Evolutionary conservation across 2,888 invertebrate species (phyloP).

Genomic region (Ecliptopera silaceata): DNA sequence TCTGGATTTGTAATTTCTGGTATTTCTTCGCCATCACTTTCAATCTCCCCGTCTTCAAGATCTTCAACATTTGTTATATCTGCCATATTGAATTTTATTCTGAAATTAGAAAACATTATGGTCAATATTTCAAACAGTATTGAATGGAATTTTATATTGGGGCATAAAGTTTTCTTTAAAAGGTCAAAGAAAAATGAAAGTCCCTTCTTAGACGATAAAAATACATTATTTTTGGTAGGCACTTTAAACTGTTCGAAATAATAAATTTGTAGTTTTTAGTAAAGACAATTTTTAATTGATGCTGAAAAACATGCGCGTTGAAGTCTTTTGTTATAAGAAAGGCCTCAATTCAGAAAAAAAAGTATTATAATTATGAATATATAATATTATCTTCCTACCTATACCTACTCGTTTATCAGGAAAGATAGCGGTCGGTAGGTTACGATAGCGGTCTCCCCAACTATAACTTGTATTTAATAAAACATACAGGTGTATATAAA

Average conservation of each 20-base stretch:
- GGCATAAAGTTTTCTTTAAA: too few relatives aligned
- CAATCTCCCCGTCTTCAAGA: constrained; percentile 94
- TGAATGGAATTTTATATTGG: too few relatives aligned
- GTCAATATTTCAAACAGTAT: too few relatives aligned
- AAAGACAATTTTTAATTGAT: too few relatives aligned
- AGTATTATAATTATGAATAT: neutral
- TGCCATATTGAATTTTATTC: constrained; percentile 64
- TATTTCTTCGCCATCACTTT: constrained; percentile 82
- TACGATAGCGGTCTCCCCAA: constrained; percentile 1
- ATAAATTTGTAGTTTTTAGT: too few relatives aligned
- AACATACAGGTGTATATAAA: neutral
- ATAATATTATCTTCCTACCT: neutral
- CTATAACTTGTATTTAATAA: neutral
- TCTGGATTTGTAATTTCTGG: constrained; percentile 51
- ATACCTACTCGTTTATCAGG: constrained; percentile 11
- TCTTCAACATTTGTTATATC: constrained; percentile 80
- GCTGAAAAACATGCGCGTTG: too few relatives aligned
- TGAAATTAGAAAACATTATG: constrained; percentile 52
- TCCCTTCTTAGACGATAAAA: too few relatives aligned
- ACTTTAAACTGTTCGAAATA: too few relatives aligned
- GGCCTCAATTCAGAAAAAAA: too few relatives aligned
- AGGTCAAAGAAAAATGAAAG: too few relatives aligned
- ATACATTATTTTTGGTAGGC: too few relatives aligned
- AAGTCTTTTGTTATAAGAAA: too few relatives aligned
- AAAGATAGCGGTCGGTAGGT: constrained; percentile 4